Evolutionary conservation across 2,888 invertebrate genomes (phyloP).

Genomic region (Xiphydria camelus): DNA sequence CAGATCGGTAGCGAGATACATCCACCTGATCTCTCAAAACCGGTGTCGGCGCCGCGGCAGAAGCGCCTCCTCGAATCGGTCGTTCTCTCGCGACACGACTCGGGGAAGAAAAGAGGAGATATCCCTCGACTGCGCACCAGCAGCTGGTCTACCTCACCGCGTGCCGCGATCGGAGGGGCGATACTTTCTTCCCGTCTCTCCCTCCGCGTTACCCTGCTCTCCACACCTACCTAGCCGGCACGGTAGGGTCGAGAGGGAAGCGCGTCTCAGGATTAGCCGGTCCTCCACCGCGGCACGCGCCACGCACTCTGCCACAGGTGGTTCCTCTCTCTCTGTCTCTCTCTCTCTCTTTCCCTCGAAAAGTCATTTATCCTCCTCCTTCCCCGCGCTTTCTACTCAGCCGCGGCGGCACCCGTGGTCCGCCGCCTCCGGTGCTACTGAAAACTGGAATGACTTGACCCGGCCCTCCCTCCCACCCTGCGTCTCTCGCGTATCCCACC

Average conservation of each 20-base stretch:
- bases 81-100: constrained; percentile 18
- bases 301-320: constrained; percentile 44
- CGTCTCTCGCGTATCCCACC: too few species aligned
- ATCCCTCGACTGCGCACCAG: too few species aligned
- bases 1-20: too few species aligned
- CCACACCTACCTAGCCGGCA: too few species aligned
- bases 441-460: constrained; percentile 23
- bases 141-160: constrained; percentile 8
- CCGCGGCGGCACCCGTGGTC: constrained; percentile 4
- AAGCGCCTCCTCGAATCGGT: too few species aligned
- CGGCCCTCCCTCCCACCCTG: too few species aligned
- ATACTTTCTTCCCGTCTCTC: too few species aligned
- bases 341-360: too few species aligned
- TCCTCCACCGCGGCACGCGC: constrained; percentile 54
- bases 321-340: too few species aligned
- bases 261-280: constrained; percentile 43
- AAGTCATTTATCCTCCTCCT: constrained; percentile 35
- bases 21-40: too few species aligned
- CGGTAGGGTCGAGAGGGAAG: constrained; percentile 35
- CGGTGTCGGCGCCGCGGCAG: too few species aligned
- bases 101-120: constrained; percentile 7
- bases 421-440: constrained; percentile 2
- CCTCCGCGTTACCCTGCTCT: too few species aligned
- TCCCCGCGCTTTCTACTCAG: constrained; percentile 14
- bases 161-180: constrained; percentile 2